Percentiles rank a stretch among this genome's conserved stretches.
phyloP scores from a whole-genome alignment of 2,888 invertebrate genomes.

The Pollenia amentaria region DNA sequence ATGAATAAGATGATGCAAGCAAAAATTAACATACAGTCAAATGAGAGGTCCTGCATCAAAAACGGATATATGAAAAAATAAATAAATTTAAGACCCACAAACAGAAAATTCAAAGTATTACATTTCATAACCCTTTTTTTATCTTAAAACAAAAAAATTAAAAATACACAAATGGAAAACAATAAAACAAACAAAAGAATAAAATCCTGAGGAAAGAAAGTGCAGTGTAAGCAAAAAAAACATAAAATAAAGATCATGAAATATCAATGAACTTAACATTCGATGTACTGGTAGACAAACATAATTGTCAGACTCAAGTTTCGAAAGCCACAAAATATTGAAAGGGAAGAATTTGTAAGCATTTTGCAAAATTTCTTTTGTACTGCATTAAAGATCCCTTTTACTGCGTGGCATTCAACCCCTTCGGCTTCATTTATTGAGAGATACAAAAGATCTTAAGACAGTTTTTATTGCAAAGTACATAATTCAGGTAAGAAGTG shows the following conservation, averaged over 20 bases:
- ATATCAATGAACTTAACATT: conserved; percentile 45
- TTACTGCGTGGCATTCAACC: neutral
- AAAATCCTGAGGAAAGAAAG: conserved; percentile 50
- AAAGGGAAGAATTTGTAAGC: neutral
- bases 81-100: conserved; percentile 24
- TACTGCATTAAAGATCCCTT: neutral
- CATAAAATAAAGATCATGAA: conserved; percentile 42
- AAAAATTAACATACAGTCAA: conserved; percentile 36
- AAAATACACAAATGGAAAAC: neutral
- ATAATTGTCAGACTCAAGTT: conserved; percentile 15
- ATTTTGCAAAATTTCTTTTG: neutral
- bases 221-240: conserved; percentile 4
- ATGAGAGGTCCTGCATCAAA: neutral
- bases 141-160: neutral
- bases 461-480: conserved; percentile 51
- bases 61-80: conserved; percentile 2
- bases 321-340: neutral
- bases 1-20: conserved; percentile 22
- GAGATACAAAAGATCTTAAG: conserved; percentile 32
- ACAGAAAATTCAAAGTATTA: conserved; percentile 21
- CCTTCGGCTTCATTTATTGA: conserved; percentile 19
- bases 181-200: neutral
- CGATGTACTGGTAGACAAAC: neutral
- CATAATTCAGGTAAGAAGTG: conserved; percentile 59
- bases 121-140: conserved; percentile 51